Percentiles rank a stretch among this genome's conserved stretches.
Evolutionary conservation across 53 echinoderm and acorn worm species (phyloP).

Genomic region (Temnopleurus reevesii): DNA sequence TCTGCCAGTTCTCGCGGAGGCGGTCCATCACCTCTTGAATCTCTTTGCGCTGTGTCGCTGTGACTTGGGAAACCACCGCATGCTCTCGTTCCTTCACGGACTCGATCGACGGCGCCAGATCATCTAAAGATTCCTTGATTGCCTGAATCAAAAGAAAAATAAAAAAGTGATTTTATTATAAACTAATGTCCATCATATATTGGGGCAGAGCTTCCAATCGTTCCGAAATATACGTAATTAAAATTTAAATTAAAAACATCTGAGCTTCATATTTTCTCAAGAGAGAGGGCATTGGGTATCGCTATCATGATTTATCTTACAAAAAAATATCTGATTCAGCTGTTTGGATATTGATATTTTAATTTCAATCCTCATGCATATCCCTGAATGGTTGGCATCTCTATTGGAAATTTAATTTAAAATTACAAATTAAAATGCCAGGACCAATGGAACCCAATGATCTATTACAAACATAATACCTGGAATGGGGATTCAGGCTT

Average conservation of each 20-base stretch:
- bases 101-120: conserved; percentile 51
- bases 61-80: conserved; percentile 69
- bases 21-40: conserved; percentile 87
- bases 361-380: background rate
- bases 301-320: too few species aligned
- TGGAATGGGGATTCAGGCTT: too few species aligned
- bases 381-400: background rate
- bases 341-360: background rate
- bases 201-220: too few species aligned
- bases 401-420: background rate
- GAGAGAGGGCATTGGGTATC: too few species aligned
- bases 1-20: conserved; percentile 79
- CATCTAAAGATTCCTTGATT: conserved; percentile 82
- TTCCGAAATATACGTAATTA: too few species aligned
- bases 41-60: conserved; percentile 62
- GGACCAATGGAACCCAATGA: too few species aligned
- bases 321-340: background rate
- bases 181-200: too few species aligned
- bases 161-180: too few species aligned
- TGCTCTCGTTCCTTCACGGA: conserved; percentile 61
- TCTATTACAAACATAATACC: too few species aligned
- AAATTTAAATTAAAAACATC: too few species aligned
- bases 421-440: too few species aligned
- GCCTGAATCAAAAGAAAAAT: conserved; percentile 75
- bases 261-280: too few species aligned